These are phyloP conservation scores for Odobenus rosmarus DNA, from an alignment of 2,113 vertebrate genomes.

Conservation along the genomic window DNA sequence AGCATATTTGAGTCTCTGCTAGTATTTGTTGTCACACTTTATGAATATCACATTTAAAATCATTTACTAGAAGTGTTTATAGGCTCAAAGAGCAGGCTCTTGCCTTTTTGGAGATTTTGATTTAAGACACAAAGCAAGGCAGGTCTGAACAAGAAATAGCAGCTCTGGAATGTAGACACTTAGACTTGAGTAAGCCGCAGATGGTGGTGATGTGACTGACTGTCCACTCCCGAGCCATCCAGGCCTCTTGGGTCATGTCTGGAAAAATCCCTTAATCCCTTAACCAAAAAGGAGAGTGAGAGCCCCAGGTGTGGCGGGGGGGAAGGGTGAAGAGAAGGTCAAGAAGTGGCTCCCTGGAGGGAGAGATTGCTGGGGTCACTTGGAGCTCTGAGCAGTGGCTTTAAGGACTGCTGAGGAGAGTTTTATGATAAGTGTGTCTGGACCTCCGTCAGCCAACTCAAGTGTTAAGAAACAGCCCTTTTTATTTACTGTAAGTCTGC, in stretches of 20 bases:
- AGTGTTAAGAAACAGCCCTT: neutral
- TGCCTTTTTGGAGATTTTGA: neutral
- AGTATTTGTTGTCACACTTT: neutral
- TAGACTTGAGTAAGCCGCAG: neutral
- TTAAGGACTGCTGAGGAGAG: neutral
- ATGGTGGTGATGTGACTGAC: neutral
- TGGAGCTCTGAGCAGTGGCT: neutral
- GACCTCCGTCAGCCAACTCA: neutral
- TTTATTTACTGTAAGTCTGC: neutral
- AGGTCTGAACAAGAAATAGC: neutral
- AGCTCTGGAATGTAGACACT: no score
- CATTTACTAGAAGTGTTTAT: neutral
- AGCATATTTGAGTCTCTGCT: neutral
- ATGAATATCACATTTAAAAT: neutral
- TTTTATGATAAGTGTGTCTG: neutral
- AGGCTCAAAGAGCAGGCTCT: neutral
- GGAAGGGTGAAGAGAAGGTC: neutral
- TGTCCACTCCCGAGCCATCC: rapidly evolving
- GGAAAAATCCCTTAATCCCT: neutral
- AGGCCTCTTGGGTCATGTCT: neutral
- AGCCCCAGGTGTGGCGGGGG: neutral
- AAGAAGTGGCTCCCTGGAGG: neutral
- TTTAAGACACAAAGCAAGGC: neutral
- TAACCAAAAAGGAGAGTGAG: neutral
- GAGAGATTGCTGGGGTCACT: neutral